Evolutionary conservation across 2,113 vertebrate species (phyloP).

Genomic region (Indicator maculatus): DNA sequence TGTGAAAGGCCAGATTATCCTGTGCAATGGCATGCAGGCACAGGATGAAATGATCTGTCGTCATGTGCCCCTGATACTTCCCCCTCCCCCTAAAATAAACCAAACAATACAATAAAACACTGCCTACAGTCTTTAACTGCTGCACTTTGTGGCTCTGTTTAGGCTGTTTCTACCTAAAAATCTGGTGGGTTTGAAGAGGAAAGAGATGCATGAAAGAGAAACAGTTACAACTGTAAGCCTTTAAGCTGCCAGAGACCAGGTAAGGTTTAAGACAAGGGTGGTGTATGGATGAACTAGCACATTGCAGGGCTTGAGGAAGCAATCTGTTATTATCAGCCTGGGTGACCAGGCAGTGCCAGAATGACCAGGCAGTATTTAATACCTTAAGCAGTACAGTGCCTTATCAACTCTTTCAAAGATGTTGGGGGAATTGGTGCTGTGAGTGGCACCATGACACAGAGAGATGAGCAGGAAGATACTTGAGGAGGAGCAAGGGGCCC

Average conservation of each 20-base stretch:
- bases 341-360: background rate
- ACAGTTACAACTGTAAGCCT: background rate
- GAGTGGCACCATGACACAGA: accelerated
- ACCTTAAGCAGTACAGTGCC: background rate
- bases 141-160: background rate
- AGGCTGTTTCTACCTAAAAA: background rate
- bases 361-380: background rate
- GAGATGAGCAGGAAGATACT: background rate
- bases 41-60: background rate
- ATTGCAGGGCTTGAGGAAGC: background rate
- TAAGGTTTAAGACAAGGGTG: background rate
- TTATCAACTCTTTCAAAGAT: background rate
- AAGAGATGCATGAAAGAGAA: background rate
- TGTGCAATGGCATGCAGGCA: background rate
- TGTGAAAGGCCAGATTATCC: background rate
- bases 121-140: background rate
- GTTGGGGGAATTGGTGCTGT: no score
- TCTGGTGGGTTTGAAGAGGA: background rate
- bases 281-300: background rate
- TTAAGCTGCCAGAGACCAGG: background rate
- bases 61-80: no score
- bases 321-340: background rate
- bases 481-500: background rate
- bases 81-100: accelerated
- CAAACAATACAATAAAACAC: no score